phyloP scores from a whole-genome alignment of 1,140 invertebrate genomes.

The Diabrotica undecimpunctata region DNA sequence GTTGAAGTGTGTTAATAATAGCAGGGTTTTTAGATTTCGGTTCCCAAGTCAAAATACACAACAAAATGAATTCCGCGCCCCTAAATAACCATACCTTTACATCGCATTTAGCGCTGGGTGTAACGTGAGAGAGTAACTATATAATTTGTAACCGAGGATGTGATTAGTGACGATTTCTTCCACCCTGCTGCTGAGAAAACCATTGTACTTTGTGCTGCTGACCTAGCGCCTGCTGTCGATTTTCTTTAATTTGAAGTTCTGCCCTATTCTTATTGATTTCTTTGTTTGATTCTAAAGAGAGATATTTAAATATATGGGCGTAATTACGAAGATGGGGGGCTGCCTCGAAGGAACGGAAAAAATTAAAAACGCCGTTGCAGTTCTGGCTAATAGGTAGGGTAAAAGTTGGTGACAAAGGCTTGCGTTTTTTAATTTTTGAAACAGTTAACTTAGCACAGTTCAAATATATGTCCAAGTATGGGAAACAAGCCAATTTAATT shows the following conservation, averaged over 20 bases:
- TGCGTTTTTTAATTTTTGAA: too few species aligned
- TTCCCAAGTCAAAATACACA: constrained; percentile 20
- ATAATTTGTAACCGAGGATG: constrained; percentile 24
- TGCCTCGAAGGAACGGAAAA: too few species aligned
- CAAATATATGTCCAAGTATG: too few species aligned
- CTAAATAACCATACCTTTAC: constrained; percentile 24
- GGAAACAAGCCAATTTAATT: too few species aligned
- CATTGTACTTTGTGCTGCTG: constrained; percentile 1
- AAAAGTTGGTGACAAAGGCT: too few species aligned
- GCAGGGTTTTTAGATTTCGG: constrained; percentile 11
- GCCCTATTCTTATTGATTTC: neutral
- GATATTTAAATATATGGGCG: neutral
- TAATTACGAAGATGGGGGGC: neutral
- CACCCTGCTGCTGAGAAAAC: neutral
- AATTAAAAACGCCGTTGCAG: too few species aligned
- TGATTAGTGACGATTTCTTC: constrained; percentile 16
- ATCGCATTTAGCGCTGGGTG: constrained; percentile 13
- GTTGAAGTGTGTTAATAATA: constrained; percentile 22
- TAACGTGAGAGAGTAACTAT: constrained; percentile 21
- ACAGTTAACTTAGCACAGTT: too few species aligned
- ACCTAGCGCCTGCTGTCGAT: constrained; percentile 1
- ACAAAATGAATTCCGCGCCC: constrained; percentile 18
- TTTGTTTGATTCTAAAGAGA: constrained; percentile 3
- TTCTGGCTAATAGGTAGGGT: too few species aligned
- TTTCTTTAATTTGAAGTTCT: neutral